Percentiles rank a stretch among this genome's conserved stretches.
Conservation (phyloP, 2,113 vertebrate genomes). For the Serinus canaria region DNA sequence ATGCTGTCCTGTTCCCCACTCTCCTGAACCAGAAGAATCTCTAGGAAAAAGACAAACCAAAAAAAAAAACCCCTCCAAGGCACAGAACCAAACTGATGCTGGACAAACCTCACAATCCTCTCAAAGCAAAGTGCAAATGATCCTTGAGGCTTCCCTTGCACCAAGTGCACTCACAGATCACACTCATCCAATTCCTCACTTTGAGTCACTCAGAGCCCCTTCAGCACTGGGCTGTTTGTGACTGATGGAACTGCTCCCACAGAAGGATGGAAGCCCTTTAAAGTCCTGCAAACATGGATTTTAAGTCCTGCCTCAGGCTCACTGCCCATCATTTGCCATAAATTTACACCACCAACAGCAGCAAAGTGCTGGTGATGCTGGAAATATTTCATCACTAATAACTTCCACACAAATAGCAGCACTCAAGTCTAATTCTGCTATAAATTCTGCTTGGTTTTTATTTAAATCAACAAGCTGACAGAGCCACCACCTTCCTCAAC, state of each 20-base stretch:
- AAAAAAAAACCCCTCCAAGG: background rate
- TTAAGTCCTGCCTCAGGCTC: background rate
- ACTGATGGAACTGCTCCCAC: background rate
- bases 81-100: background rate
- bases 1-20: too few species aligned
- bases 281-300: background rate
- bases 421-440: background rate
- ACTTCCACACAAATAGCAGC: background rate
- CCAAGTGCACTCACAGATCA: background rate
- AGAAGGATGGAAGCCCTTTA: background rate
- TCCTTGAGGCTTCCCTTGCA: too few species aligned
- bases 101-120: background rate
- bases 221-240: background rate
- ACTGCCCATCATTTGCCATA: background rate
- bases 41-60: background rate
- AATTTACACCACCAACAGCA: background rate
- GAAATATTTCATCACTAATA: background rate
- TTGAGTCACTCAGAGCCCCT: background rate
- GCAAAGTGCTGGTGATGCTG: background rate
- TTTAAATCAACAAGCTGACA: background rate
- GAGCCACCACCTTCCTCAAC: background rate
- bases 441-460: rapidly evolving
- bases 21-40: background rate
- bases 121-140: background rate
- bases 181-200: background rate